Evolutionary conservation across 1,140 invertebrate genomes (phyloP).

Genomic region (Galleria mellonella): DNA sequence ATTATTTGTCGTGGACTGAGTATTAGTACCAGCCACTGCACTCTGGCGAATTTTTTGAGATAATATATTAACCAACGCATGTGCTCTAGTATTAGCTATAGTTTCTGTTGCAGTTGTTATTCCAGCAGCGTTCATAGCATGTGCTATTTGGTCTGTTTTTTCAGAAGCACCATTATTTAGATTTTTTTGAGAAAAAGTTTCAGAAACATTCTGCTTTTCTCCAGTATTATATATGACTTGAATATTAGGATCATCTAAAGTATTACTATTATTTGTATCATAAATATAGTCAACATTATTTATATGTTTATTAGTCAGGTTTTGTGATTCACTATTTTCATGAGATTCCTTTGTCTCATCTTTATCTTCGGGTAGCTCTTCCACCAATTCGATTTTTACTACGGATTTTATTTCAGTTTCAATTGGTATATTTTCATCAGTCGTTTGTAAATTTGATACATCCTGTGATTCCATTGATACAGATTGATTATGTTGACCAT

Average conservation of each 20-base stretch:
- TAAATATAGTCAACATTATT: constrained; percentile 40
- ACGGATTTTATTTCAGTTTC: constrained; percentile 42
- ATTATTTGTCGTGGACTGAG: constrained; percentile 37
- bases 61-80: constrained; percentile 48
- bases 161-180: constrained; percentile 38
- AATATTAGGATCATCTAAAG: constrained; percentile 3
- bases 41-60: constrained; percentile 46
- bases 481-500: constrained; percentile 29
- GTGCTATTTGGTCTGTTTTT: constrained; percentile 61
- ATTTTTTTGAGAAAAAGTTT: constrained; percentile 16
- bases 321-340: constrained; percentile 25
- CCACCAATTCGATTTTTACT: constrained; percentile 38
- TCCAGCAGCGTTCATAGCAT: constrained; percentile 61
- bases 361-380: constrained; percentile 35
- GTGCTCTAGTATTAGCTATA: constrained; percentile 31
- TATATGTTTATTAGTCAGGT: constrained; percentile 20
- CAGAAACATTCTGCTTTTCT: constrained; percentile 14
- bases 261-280: constrained; percentile 24
- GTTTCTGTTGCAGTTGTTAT: constrained; percentile 44
- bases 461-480: constrained; percentile 25
- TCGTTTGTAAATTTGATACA: constrained; percentile 19
- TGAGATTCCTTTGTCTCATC: constrained; percentile 27
- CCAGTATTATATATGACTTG: constrained; percentile 19
- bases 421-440: constrained; percentile 40
- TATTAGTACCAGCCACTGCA: constrained; percentile 6